Percentiles rank a stretch among this genome's conserved stretches.
Conservation (phyloP, 2,113 vertebrate genomes). For the Chionis minor region DNA sequence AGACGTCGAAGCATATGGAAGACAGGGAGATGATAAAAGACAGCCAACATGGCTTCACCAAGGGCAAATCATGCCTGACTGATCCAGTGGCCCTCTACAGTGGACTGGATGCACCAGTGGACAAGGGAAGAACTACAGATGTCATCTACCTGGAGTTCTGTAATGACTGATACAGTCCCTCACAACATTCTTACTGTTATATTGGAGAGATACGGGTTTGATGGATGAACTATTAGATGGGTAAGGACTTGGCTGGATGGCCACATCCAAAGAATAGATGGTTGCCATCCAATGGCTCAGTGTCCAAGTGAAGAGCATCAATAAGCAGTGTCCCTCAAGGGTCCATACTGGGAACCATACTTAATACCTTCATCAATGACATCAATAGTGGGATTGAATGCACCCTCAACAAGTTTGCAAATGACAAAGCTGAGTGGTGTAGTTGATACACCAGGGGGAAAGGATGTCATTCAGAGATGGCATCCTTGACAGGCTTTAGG, state of each 20-base stretch:
- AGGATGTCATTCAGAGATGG: neutral
- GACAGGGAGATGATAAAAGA: neutral
- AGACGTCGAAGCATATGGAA: neutral
- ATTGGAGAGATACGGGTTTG: neutral
- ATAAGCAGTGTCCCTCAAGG: rapidly evolving
- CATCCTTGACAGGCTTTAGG: neutral
- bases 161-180: neutral
- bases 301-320: neutral
- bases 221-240: neutral
- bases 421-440: neutral
- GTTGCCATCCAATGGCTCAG: neutral
- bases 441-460: neutral
- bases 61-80: neutral
- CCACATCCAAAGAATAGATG: neutral
- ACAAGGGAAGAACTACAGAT: neutral
- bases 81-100: neutral
- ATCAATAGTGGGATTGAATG: neutral
- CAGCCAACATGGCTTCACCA: neutral
- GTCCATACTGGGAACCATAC: neutral
- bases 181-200: neutral
- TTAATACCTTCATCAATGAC: neutral
- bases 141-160: neutral
- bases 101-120: neutral
- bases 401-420: neutral
- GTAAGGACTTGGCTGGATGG: neutral